phyloP scores from a whole-genome alignment of 2,888 invertebrate genomes.

The Eupithecia tripunctaria region DNA sequence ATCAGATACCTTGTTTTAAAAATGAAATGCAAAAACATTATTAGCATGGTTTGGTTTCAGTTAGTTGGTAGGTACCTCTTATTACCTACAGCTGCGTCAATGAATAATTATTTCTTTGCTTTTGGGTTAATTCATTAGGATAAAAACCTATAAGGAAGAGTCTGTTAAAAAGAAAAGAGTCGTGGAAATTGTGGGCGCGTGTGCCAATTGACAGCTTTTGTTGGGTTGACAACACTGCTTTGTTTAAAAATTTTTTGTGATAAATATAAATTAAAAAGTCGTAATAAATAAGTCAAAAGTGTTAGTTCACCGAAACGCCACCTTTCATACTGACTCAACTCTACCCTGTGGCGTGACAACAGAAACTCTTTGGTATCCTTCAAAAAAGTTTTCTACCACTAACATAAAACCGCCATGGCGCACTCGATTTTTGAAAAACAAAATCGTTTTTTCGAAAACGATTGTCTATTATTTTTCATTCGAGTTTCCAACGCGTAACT shows the following conservation, averaged over 20 bases:
- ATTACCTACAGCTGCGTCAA: background rate
- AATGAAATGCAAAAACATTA: background rate
- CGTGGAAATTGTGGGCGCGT: too few species aligned
- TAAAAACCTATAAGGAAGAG: background rate
- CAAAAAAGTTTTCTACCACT: constrained; percentile 29
- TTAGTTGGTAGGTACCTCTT: background rate
- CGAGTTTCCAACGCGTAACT: constrained; percentile 52
- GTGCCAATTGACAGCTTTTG: too few species aligned
- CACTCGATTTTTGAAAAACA: constrained; percentile 53
- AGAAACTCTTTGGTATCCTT: background rate
- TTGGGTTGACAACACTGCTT: too few species aligned
- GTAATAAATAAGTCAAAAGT: too few species aligned
- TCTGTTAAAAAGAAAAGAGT: too few species aligned
- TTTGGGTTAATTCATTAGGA: background rate
- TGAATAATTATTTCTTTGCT: background rate
- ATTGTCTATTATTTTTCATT: constrained; percentile 72
- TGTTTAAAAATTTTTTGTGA: too few species aligned
- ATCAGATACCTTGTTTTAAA: background rate
- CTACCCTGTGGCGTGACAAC: constrained; percentile 4
- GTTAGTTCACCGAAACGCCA: too few species aligned
- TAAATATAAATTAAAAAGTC: too few species aligned
- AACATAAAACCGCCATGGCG: constrained; percentile 47
- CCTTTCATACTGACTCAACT: background rate
- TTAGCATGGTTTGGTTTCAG: background rate
- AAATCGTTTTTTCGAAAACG: constrained; percentile 67